Base-by-base conservation (phyloP, 2,888 invertebrate species). In the Mylabris sibirica region DNA sequence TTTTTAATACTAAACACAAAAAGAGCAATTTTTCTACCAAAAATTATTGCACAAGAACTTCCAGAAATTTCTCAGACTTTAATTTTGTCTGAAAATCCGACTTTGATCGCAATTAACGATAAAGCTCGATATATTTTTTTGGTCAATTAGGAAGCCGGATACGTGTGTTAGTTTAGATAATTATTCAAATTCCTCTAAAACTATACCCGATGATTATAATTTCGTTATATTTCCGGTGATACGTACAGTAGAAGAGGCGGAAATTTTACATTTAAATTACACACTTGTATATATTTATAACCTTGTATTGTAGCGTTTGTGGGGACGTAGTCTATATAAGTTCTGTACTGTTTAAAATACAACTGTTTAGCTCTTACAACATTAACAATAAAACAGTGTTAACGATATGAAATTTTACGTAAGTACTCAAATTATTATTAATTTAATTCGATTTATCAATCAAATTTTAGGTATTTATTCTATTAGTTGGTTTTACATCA, bases 241-340 rank as follows among this genome's bases (percentile, higher is more conserved):
- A 59, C n/a, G n/a, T n/a, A 62, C 9, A 35, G 38, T 65, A 44
- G 63, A 49, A 35, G 24, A 65, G 62, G 65, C 65, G 69, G 65
- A 66, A 66, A 63, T 38, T 17, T 44, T 14, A 35, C 30, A 62
- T 63, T 44, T 63, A 69, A n/a, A n/a, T n/a, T n/a, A n/a, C n/a
- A n/a, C n/a, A n/a, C n/a, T n/a, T n/a, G 59, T 64, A 66, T 59
- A 60, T 62, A 68, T 63, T 69, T 57, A 67, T 77, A 79, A 77
- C 80, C 80, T 80, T 80, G 80, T 74, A 34, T 68, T 60, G 67
- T 44, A 74, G 57, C 71, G 59, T 67, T 75, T 73, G 80, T 79
- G 80, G 80, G 80, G 80, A 80, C 76, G 67, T 75, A 75, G 75
- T 75, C 77, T 80, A 80, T 80, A 80, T 76, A 80, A 80, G 76